Conservation (phyloP, 2,888 invertebrate species). For the Agriopis leucophaearia region DNA sequence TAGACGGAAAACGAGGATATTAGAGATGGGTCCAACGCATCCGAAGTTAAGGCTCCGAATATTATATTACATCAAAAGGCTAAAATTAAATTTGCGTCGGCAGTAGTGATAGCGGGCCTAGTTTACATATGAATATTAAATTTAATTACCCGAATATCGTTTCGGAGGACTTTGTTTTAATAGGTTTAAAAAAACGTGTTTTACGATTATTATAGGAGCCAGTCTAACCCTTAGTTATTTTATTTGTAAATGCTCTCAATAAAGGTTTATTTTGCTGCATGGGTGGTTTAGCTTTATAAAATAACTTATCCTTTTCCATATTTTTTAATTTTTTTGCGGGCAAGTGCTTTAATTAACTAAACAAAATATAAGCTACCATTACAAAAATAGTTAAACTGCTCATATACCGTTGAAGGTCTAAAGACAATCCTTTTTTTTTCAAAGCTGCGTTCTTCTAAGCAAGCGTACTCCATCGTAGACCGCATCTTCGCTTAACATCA, state of each 20-base stretch:
- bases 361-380: too few relatives aligned
- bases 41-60: slow-evolving; percentile 64
- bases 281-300: not conserved
- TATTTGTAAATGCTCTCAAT: slow-evolving; percentile 3
- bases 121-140: slow-evolving; percentile 69
- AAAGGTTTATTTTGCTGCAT: slow-evolving; percentile 4
- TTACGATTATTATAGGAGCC: slow-evolving; percentile 26
- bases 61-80: slow-evolving; percentile 70
- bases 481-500: too few relatives aligned
- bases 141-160: slow-evolving; percentile 58
- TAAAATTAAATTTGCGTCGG: slow-evolving; percentile 68
- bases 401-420: too few relatives aligned
- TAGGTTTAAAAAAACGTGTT: slow-evolving; percentile 21
- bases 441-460: too few relatives aligned
- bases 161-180: slow-evolving; percentile 21
- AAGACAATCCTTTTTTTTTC: too few relatives aligned
- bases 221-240: slow-evolving; percentile 7
- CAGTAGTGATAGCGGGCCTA: slow-evolving; percentile 59
- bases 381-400: too few relatives aligned
- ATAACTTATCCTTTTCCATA: too few relatives aligned
- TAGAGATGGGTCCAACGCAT: slow-evolving; percentile 59
- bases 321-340: too few relatives aligned
- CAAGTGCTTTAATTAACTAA: too few relatives aligned
- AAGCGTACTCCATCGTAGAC: too few relatives aligned
- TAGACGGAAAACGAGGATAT: slow-evolving; percentile 50